phyloP scores from a whole-genome alignment of 2,113 vertebrate genomes.

The Tretioscincus oriximinensis region DNA sequence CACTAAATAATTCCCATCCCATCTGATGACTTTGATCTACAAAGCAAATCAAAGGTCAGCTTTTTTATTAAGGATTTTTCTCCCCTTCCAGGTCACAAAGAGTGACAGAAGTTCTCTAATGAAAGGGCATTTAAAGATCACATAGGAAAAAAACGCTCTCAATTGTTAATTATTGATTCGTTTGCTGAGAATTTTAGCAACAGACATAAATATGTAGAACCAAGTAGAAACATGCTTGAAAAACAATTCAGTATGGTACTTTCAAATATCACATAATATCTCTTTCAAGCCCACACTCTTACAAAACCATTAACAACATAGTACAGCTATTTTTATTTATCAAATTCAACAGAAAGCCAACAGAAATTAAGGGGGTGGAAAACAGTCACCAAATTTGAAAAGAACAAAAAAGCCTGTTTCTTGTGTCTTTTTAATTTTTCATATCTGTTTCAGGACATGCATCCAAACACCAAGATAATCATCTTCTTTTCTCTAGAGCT shows the following conservation, averaged over 20 bases:
- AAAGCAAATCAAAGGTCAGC: slow-evolving; percentile 4
- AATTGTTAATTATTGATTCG: not conserved
- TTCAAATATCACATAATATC: not conserved
- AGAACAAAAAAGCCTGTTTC: not conserved
- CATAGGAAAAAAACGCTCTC: not conserved
- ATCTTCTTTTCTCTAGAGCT: not conserved
- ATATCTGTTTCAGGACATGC: not conserved
- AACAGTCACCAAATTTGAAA: too few species aligned
- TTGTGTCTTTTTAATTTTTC: not conserved
- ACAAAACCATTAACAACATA: not conserved
- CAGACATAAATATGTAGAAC: not conserved
- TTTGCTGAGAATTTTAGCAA: not conserved
- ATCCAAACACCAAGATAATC: not conserved
- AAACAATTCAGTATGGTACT: not conserved
- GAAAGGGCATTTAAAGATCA: not conserved
- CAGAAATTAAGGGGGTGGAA: not conserved
- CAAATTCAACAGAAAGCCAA: not conserved
- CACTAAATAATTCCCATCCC: not conserved
- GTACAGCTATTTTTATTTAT: not conserved
- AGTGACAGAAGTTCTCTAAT: not conserved
- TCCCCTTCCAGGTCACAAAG: not conserved
- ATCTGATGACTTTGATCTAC: not conserved
- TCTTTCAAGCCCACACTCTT: not conserved
- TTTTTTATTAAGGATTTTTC: not conserved
- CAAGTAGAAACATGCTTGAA: too few species aligned